Evolutionary conservation across 2,113 vertebrate genomes (phyloP).

Genomic region (Ranitomeya variabilis): DNA sequence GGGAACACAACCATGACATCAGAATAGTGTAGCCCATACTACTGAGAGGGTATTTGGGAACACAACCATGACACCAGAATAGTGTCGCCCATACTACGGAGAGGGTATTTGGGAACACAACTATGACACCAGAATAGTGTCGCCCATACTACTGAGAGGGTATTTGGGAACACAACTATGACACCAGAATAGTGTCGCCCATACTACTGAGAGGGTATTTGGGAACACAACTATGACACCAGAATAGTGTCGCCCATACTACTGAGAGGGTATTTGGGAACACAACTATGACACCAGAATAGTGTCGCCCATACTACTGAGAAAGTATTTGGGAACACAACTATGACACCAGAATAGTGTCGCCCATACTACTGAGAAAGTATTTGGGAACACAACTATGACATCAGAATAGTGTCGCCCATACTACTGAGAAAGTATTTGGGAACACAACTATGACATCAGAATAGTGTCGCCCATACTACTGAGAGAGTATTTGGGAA

Average conservation of each 20-base stretch:
- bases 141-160: neutral
- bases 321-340: neutral
- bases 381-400: neutral
- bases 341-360: neutral
- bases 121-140: neutral
- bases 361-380: neutral
- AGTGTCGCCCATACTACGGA: no score
- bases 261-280: neutral
- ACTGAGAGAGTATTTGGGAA: neutral
- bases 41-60: neutral
- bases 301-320: no score
- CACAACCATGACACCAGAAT: neutral
- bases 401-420: neutral
- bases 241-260: neutral
- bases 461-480: neutral
- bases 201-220: neutral
- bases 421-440: neutral
- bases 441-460: neutral
- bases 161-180: neutral
- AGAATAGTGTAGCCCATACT: neutral
- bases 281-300: neutral
- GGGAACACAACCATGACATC: neutral
- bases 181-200: neutral
- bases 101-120: neutral
- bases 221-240: neutral